Conservation (phyloP, 1,140 invertebrate species). For the Platyura marginata region DNA sequence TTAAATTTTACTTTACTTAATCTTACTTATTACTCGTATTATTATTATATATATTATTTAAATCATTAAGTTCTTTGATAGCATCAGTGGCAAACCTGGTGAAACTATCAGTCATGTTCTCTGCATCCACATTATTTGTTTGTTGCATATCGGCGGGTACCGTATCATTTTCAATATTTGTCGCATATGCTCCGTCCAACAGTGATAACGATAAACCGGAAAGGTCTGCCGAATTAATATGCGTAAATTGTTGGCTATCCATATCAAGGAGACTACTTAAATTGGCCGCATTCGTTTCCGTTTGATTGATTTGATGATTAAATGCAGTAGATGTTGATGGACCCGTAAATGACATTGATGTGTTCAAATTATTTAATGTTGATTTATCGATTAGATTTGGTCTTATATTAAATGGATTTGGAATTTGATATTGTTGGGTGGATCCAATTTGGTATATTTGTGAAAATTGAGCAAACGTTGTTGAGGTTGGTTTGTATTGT, state of each 20-base stretch:
- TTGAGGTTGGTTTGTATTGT: too few species aligned
- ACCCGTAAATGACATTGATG: background rate
- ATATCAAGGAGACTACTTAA: conserved; percentile 25
- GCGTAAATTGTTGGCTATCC: conserved; percentile 27
- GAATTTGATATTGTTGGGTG: too few species aligned
- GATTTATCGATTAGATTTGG: too few species aligned
- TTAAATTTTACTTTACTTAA: too few species aligned
- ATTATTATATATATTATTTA: background rate
- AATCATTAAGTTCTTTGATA: background rate
- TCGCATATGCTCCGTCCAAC: background rate
- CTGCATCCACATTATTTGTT: background rate
- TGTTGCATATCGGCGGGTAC: background rate
- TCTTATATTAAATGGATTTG: too few species aligned
- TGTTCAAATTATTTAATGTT: background rate
- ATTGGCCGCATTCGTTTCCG: conserved; percentile 15
- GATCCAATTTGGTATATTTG: too few species aligned
- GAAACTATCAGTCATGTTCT: conserved; percentile 1
- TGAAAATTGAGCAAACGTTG: too few species aligned
- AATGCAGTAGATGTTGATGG: background rate
- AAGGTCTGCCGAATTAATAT: conserved; percentile 25
- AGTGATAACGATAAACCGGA: background rate
- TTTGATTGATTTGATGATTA: background rate
- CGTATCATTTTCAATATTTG: background rate
- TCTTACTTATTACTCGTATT: background rate
- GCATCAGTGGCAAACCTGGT: background rate